Conservation (phyloP, 2,888 invertebrate genomes). For the Heteromyza rotundicornis region DNA sequence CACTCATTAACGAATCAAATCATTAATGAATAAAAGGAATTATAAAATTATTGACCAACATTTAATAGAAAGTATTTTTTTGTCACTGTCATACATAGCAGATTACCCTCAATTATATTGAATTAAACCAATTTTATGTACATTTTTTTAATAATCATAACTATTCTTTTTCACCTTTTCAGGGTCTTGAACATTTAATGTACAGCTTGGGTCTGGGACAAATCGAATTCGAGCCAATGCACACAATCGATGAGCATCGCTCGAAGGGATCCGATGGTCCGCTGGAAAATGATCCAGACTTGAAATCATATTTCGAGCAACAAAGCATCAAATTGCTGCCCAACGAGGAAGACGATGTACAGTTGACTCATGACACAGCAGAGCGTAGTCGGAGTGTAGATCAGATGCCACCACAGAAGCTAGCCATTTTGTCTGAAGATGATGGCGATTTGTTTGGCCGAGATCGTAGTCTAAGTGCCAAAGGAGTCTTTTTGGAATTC, state of each 20-base stretch:
- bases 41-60: no score
- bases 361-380: neutral
- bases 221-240: constrained; percentile 64
- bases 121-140: no score
- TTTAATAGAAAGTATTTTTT: no score
- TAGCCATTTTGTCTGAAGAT: constrained; percentile 4
- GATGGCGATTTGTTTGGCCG: neutral
- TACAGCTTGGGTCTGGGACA: constrained; percentile 72
- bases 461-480: constrained; percentile 3
- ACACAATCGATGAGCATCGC: constrained; percentile 59
- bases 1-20: no score
- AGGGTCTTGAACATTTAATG: constrained; percentile 75
- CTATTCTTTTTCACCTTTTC: no score
- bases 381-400: neutral
- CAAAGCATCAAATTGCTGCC: constrained; percentile 34
- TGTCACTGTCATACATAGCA: no score
- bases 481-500: constrained; percentile 38
- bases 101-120: no score
- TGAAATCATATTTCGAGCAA: constrained; percentile 37
- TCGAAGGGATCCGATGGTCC: constrained; percentile 41
- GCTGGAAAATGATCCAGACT: constrained; percentile 26
- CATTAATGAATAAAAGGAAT: no score
- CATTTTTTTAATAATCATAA: no score
- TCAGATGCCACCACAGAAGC: neutral
- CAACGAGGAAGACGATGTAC: neutral